These are phyloP conservation scores for Deroptyus accipitrinus DNA, from an alignment of 2,113 vertebrate genomes.

Conservation along the genomic window DNA sequence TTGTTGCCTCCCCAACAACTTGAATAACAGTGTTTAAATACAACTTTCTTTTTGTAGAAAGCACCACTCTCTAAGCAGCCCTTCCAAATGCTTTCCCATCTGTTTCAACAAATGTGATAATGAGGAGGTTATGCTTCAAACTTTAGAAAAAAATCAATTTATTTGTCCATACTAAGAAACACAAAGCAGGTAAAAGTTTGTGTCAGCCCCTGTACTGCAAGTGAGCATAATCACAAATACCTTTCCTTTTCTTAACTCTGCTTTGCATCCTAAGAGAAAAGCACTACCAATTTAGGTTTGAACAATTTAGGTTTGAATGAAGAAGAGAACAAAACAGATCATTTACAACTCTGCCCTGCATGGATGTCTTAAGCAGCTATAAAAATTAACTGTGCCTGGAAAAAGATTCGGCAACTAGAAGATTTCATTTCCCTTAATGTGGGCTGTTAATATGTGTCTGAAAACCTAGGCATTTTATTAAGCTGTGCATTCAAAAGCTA, in stretches of 20 bases:
- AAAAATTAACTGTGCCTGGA: background rate
- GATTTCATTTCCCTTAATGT: background rate
- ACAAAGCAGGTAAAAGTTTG: slow-evolving; percentile 42
- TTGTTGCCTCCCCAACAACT: slow-evolving; percentile 58
- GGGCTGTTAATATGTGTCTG: background rate
- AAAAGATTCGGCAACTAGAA: background rate
- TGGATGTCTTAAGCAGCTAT: background rate
- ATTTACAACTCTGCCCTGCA: background rate
- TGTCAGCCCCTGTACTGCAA: background rate
- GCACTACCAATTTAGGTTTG: background rate
- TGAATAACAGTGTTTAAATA: slow-evolving; percentile 63
- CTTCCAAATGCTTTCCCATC: slow-evolving; percentile 79
- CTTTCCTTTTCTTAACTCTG: background rate
- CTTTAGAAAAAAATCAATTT: slow-evolving; percentile 13
- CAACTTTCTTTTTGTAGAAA: slow-evolving; percentile 74
- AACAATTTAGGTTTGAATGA: background rate
- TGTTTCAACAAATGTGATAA: slow-evolving; percentile 81
- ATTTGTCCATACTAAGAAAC: slow-evolving; percentile 1
- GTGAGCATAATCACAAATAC: background rate
- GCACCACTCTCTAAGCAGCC: slow-evolving; percentile 48
- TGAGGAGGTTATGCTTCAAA: slow-evolving; percentile 68
- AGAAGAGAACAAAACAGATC: background rate
- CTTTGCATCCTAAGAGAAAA: background rate
- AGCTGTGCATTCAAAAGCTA: background rate
- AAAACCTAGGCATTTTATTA: background rate